Base-by-base conservation (phyloP, 2,113 vertebrate genomes). In the Patagioenas fasciata region DNA sequence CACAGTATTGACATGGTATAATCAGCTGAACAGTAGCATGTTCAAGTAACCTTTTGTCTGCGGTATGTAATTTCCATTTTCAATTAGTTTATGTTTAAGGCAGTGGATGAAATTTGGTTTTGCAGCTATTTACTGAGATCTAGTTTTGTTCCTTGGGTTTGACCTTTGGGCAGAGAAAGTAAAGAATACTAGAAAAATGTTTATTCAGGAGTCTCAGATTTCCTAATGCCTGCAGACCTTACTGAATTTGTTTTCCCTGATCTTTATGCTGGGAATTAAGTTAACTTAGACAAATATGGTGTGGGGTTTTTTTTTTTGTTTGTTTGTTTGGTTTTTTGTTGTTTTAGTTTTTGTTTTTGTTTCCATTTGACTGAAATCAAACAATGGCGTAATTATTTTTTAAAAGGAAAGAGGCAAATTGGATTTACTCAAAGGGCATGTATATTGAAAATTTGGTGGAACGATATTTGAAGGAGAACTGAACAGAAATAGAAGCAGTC, bases 11-110 rank as follows among this genome's bases (percentile, higher is more conserved):
- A 72, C 13, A 14, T 12, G 23, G 47, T 64, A 34, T 57, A 50
- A 67, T 82, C 56, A 75, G 40, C 64, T 32, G 71, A 69, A 86
- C 18, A 77, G 53, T 20, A 53, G 44, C 0, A 0, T 61, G 56
- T 62, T 72, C 5, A 10, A 80, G 40, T 73, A 86, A 73, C 50
- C 24, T 81, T 62, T 71, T 64, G 23, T 18, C 20, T 48, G n/a
- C 15, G 20, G n/a, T 53, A 44, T 87, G 28, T 79, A 48, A 80
- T 78, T 85, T 91, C n/a, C 69, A 34, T 78, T 80, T 72, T 36
- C 36, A 87, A 60, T 58, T 34, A 91, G 32, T 82, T 97, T 92
- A 89, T 56, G 62, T 92, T 91, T 72, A 72, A 95, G 42, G 15
- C 31, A 64, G 58, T 23, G 26, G 38, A 19, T 58, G 10, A 71